These are phyloP conservation scores for Ceyx erithaca DNA, from an alignment of 2,797 vertebrate species.

Conservation along the genomic window DNA sequence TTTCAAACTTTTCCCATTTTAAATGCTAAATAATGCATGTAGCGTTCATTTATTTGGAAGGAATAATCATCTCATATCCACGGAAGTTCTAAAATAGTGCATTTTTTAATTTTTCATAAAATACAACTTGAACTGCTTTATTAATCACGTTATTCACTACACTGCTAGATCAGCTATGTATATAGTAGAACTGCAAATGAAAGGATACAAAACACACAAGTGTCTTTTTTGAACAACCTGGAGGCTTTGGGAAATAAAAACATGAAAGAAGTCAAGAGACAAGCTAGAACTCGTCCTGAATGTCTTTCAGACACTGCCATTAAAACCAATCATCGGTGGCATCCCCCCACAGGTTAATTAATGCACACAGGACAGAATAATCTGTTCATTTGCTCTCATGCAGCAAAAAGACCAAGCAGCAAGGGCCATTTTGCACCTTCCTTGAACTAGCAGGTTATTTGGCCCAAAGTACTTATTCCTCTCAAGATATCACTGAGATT, in stretches of 20 bases:
- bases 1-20: background rate
- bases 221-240: background rate
- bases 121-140: background rate
- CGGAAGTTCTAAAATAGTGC: background rate
- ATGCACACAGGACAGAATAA: constrained; percentile 11
- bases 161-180: background rate
- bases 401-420: constrained; percentile 23
- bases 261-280: rapidly evolving
- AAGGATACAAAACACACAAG: background rate
- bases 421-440: background rate
- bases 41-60: background rate
- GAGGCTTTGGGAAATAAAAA: background rate
- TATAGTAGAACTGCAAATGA: background rate
- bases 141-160: background rate
- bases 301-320: background rate
- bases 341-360: background rate
- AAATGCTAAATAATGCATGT: background rate
- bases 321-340: background rate
- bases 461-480: background rate
- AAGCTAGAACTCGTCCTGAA: background rate
- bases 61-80: background rate
- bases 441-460: background rate
- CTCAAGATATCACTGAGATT: background rate
- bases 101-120: background rate
- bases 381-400: constrained; percentile 13